A percentile compares a stretch with the other conserved stretches of the same genome.
Conservation (phyloP, 1,140 invertebrate genomes). For the Magallana gigas region DNA sequence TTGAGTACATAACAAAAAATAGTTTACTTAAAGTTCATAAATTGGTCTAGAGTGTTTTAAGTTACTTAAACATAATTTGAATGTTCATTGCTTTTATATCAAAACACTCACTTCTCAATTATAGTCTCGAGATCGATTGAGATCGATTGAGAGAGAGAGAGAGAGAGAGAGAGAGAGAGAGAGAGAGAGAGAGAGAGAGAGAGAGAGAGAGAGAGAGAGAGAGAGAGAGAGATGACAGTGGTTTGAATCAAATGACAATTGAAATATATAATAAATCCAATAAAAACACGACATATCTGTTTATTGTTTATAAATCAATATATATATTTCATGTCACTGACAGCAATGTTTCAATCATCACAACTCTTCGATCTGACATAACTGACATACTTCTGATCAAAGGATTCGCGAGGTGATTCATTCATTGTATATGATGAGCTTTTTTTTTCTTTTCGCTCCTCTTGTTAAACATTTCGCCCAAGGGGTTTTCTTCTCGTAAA, state of each 20-base stretch:
- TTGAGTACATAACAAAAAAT: too few species aligned
- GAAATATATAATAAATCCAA: neutral
- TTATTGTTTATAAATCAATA: too few species aligned
- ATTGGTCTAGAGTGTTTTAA: too few species aligned
- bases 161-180: too few species aligned
- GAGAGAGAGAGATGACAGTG: neutral
- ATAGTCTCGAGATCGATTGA: too few species aligned
- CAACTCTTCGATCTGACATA: neutral
- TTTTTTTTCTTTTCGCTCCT: neutral
- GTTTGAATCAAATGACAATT: neutral
- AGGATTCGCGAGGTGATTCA: neutral
- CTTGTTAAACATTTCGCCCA: neutral
- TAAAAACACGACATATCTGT: too few species aligned
- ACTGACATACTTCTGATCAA: neutral
- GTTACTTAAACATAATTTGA: too few species aligned
- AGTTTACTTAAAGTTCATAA: too few species aligned
- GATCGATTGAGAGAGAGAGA: too few species aligned
- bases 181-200: too few species aligned
- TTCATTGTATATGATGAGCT: neutral
- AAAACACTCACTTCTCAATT: too few species aligned
- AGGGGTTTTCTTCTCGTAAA: neutral
- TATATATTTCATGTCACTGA: neutral
- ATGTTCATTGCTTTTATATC: too few species aligned
- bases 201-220: neutral
- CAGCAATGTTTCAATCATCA: neutral